These are phyloP conservation scores for Porites lutea DNA, from an alignment of 64 coral and sea anemone species.

Conservation along the genomic window DNA sequence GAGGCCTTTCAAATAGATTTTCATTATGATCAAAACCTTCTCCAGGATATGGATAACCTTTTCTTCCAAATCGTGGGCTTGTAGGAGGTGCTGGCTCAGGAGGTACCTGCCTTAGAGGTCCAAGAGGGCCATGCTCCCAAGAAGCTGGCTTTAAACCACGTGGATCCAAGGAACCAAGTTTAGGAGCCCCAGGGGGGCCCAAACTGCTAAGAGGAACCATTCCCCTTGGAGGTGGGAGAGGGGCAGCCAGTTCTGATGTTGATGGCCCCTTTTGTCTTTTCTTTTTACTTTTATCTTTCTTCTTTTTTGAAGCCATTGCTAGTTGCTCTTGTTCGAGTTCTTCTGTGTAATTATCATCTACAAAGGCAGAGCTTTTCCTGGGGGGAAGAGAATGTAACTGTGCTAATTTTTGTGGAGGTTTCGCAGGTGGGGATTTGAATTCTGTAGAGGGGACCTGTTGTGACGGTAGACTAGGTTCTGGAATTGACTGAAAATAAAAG, in stretches of 20 bases:
- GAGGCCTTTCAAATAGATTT: slow-evolving; percentile 69
- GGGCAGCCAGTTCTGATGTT: background rate
- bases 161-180: slow-evolving; percentile 70
- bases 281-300: slow-evolving; percentile 83
- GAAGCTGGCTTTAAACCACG: slow-evolving; percentile 60
- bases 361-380: background rate
- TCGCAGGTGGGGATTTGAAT: background rate
- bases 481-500: background rate
- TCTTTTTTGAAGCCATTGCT: slow-evolving; percentile 25
- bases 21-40: slow-evolving; percentile 26
- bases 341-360: background rate
- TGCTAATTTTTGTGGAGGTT: background rate
- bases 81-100: slow-evolving; percentile 32
- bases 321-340: background rate
- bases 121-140: slow-evolving; percentile 79
- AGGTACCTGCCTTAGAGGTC: slow-evolving; percentile 49
- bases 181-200: slow-evolving; percentile 38
- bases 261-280: slow-evolving; percentile 77
- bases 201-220: slow-evolving; percentile 49
- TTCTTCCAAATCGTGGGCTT: slow-evolving; percentile 12
- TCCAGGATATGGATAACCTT: background rate
- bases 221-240: slow-evolving; percentile 54
- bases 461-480: background rate
- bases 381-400: background rate
- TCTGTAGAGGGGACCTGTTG: background rate